Evolutionary conservation across 53 echinoderm and acorn worm species (phyloP), one percentile per base, ranked within the genome.

Genomic region (Luidia sarsii): DNA sequence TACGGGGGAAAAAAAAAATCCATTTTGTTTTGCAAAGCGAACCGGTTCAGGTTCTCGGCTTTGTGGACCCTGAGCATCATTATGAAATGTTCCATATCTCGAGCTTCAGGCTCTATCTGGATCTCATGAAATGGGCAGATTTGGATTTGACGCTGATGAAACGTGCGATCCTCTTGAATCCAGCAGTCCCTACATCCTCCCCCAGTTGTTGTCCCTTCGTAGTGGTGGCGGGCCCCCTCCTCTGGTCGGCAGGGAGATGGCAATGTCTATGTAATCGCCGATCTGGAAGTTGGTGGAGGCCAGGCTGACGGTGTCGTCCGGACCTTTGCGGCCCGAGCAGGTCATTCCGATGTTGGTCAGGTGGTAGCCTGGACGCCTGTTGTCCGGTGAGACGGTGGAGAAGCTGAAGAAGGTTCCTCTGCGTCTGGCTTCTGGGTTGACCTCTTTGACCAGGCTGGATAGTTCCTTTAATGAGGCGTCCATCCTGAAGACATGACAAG

Each of bases 381-480:
- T 80, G 61, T 82, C 83, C 5, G 97, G 97, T 45, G 81, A 87
- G 32, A 97, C 91, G 48, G 80, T 86, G 27, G 97, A 90, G 49
- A 97, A 97, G 66, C 94, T 93, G 63, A 97, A 97, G 87, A 90
- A 92, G 21, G 96, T 95, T 4, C 95, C 96, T 53, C 90, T 68
- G 31, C 88, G 69, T 75, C 96, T 80, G 32, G 96, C 96, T 32
- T 95, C 96, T 8, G 96, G 96, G 85, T 95, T 95, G 82, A 95
- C 96, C 67, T 95, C 96, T 57, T 95, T 95, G 2, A 95, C 96
- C 2, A 95, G 69, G 70, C 92, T 95, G 57, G 96, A 95, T 41
- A 95, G 82, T 65, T 95, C 96, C 55, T 93, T 92, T 33, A 95
- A 65, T 22, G 92, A 86, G 1, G 96, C 96, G 83, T 95, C 96